phyloP scores from a whole-genome alignment of 2,888 invertebrate genomes.

The Taphrorychus bicolor region DNA sequence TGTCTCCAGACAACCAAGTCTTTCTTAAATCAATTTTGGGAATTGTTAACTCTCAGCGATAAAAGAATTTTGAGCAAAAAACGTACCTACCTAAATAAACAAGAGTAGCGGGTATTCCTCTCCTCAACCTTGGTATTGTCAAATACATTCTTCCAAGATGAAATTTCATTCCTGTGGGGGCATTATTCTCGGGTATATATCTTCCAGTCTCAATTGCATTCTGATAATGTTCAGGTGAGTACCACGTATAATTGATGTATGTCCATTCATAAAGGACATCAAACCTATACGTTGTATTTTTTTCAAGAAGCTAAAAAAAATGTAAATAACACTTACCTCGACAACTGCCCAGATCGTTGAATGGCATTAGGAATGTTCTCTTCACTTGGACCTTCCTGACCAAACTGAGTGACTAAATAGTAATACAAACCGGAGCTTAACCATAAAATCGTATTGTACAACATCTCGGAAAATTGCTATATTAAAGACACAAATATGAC shows the following conservation, averaged over 20 bases:
- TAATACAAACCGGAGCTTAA: background rate
- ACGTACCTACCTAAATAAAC: slow-evolving; percentile 25
- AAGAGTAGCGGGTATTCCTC: slow-evolving; percentile 74
- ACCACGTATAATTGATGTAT: slow-evolving; percentile 72
- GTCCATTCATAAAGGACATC: slow-evolving; percentile 69
- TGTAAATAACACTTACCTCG: too few relatives aligned
- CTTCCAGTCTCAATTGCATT: slow-evolving; percentile 64
- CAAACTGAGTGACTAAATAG: background rate
- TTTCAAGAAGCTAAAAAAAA: too few relatives aligned
- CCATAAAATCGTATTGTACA: slow-evolving; percentile 3
- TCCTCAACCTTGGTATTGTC: slow-evolving; percentile 70
- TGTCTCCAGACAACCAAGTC: too few relatives aligned
- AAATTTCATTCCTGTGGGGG: slow-evolving; percentile 72
- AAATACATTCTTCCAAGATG: slow-evolving; percentile 72
- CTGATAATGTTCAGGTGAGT: slow-evolving; percentile 64
- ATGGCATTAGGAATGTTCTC: background rate
- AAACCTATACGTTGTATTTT: slow-evolving; percentile 5
- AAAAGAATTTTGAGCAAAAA: too few relatives aligned
- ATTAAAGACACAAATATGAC: background rate
- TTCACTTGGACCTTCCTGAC: background rate
- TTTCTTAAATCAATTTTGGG: too few relatives aligned
- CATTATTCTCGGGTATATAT: slow-evolving; percentile 72
- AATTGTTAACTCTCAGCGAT: too few relatives aligned
- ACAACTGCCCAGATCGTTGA: background rate
- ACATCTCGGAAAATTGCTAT: too few relatives aligned